Conservation (phyloP, 1,140 invertebrate species). For the Papilio aristodemus region DNA sequence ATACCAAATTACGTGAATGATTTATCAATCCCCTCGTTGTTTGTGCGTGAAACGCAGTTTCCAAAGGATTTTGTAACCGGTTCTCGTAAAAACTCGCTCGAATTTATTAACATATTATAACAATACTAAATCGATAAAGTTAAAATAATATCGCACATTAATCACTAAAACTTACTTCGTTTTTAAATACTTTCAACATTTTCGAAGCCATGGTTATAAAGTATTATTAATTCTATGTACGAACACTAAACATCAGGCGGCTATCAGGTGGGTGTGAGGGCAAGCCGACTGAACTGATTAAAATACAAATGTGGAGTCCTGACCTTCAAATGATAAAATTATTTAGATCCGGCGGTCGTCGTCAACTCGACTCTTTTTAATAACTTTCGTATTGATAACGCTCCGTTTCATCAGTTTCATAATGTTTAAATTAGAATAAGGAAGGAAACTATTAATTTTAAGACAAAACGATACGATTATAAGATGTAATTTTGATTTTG, state of each 20-base stretch:
- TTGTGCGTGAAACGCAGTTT: slow-evolving; percentile 9
- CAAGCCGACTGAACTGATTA: slow-evolving; percentile 67
- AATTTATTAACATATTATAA: neutral
- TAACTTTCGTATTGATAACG: slow-evolving; percentile 35
- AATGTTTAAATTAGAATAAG: neutral
- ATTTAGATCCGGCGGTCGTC: slow-evolving; percentile 59
- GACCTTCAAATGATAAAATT: slow-evolving; percentile 77
- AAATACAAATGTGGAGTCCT: slow-evolving; percentile 66
- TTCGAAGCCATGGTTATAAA: slow-evolving; percentile 55
- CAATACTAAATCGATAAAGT: neutral
- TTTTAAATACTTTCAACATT: slow-evolving; percentile 72
- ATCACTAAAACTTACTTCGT: slow-evolving; percentile 62
- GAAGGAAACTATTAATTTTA: neutral
- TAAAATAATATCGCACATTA: neutral
- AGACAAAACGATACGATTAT: neutral
- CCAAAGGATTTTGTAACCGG: slow-evolving; percentile 13
- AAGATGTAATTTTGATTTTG: neutral
- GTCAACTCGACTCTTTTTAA: slow-evolving; percentile 40
- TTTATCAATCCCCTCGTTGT: slow-evolving; percentile 46
- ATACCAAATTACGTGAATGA: slow-evolving; percentile 66
- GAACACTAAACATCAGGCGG: slow-evolving; percentile 34
- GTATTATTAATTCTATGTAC: slow-evolving; percentile 37
- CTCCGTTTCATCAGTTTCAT: slow-evolving; percentile 37
- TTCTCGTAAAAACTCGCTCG: slow-evolving; percentile 5
- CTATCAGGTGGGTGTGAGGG: slow-evolving; percentile 44